Base-by-base conservation (phyloP, 1,140 invertebrate genomes). In the Drosophila bipectinata region DNA sequence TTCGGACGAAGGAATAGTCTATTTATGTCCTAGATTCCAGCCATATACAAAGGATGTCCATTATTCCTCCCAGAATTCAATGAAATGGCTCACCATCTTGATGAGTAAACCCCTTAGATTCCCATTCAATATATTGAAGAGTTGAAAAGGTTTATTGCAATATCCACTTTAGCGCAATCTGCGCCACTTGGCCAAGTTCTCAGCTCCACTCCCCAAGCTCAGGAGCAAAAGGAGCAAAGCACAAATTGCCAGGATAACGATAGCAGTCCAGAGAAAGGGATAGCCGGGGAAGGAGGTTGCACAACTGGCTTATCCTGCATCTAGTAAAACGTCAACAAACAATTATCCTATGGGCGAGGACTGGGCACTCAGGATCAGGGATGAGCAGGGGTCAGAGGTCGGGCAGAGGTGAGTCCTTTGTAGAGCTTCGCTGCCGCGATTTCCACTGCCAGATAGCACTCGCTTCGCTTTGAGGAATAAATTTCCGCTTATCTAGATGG, bases 241-340 rank as follows among this genome's bases (percentile, higher is more conserved):
- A 52, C 48, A 79, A 79, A 77, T 79, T 88, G 76, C 47, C 61
- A 74, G 84, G 79, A 88, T 88, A 68, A 61, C 75, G 82, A 87
- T 71, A 64, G 58, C 72, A 51, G 62, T 79, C 83, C 83, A 83
- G 83, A 41, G 39, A 88, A 83, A 72, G 52, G 58, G 21, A 21
- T 24, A 18, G 32, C 21, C 32, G 32, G 32, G 8, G 34, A 32
- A 44, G 15, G 21, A 15, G 15, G 8, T 0, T 10, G 24, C 8
- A 32, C 15, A 12, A 24, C 39, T 45, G 59, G 54, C 62, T 80
- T 74, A 87, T 85, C 68, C 49, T 57, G 56, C 45, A 84, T 85
- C 81, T 66, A 60, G 52, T 75, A 57, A 24, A 66, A 51, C 49
- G 52, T 67, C 72, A 83, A 72, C 64, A 78, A 84, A 84, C 77